Base-by-base conservation (phyloP, 2,797 vertebrate species). In the Vultur gryphus region DNA sequence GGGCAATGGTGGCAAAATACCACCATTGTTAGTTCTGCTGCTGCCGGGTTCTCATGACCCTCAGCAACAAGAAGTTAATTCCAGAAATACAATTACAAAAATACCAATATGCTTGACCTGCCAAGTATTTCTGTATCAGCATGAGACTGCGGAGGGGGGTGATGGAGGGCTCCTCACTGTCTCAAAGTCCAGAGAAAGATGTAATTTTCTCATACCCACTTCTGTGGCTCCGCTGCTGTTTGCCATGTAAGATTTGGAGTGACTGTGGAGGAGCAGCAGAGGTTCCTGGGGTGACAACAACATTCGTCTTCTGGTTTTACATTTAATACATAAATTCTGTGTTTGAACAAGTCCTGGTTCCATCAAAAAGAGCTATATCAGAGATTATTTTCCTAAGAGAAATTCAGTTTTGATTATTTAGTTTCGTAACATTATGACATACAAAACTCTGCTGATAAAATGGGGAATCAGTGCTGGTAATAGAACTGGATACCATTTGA, bases 31-130 rank as follows among this genome's bases (percentile, higher is more conserved):
- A 81, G 43, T 77, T 84, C 85, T 89, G 75, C 83, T 97, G 73
- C 79, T 64, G 84, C 83, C 3, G 67, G n/a, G 55, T 93, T 97
- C 95, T 95, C 97, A 96, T 95, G 97, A 95, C 96, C 96, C 87
- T 66, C 75, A 84, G 77, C 44, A 92, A 77, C 84, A 87, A 95
- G 86, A 95, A 96, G 94, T 92, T 89, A 93, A 93, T 95, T 93
- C 90, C 95, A 96, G 93, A 96, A 97, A 91, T 93, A 95, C 91
- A 90, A 93, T 97, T 93, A 94, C 55, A 89, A 95, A 96, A 95
- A 94, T 94, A 94, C 95, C 93, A 95, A 94, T 97, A 88, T 92
- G 86, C 77, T 94, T 91, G 90, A 94, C 95, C 87, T 91, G 84
- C 87, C 87, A 95, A 95, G 83, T 95, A 88, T 95, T 95, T 97